Percentiles rank a stretch among this genome's conserved stretches.
phyloP scores from a whole-genome alignment of 2,113 vertebrate genomes.

The Aythya baeri region DNA sequence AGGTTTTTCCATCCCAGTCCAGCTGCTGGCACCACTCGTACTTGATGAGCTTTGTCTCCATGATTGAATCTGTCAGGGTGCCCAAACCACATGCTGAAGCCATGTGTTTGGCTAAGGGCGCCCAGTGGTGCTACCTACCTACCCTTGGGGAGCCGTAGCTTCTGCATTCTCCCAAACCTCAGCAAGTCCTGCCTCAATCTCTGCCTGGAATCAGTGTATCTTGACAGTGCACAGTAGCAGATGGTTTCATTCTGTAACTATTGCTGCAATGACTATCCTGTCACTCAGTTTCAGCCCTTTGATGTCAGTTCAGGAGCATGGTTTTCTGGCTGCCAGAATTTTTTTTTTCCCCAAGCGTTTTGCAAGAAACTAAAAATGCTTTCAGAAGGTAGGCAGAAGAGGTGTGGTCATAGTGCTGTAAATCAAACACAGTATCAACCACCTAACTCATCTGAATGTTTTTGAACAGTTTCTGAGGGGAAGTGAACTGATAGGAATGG shows the following conservation, averaged over 20 bases:
- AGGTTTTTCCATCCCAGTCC: not conserved
- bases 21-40: not conserved
- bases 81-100: not conserved
- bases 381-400: not conserved
- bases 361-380: not conserved
- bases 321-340: not conserved
- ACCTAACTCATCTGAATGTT: not conserved
- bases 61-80: accelerated
- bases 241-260: not conserved
- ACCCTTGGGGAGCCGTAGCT: not conserved
- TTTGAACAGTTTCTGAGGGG: not conserved
- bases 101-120: not conserved
- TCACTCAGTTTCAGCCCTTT: not conserved
- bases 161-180: not conserved
- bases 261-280: not conserved
- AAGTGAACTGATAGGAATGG: not conserved
- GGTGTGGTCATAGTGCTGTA: accelerated
- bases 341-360: not conserved
- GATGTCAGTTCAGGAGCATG: not conserved
- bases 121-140: not conserved
- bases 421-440: not conserved
- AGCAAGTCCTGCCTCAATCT: not conserved
- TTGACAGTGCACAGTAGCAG: not conserved
- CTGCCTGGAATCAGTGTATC: not conserved
- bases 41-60: not conserved